Base-by-base conservation (phyloP, 2,113 vertebrate genomes). In the Otus sunia region DNA sequence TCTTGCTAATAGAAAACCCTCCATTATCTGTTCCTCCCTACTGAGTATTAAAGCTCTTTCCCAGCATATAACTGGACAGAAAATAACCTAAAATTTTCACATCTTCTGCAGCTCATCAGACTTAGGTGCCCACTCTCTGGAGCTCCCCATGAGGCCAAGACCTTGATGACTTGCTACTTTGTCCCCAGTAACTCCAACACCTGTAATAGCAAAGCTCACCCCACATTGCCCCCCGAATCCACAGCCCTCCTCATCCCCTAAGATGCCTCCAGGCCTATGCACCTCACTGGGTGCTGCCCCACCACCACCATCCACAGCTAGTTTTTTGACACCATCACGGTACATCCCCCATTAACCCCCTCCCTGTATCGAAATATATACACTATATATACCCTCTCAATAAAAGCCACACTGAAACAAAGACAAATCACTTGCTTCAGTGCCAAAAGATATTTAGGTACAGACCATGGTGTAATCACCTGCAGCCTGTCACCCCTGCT, bases 251-350 rank as follows among this genome's bases (percentile, higher is more conserved):
- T 39, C 4, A 2, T 26, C 15, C 36, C 23, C 1, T 0, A 21
- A n/a, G 23, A 19, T 52, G 50, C n/a, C 78, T 82, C 30, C 59
- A 87, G 53, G 64, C 45, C 58, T n/a, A 10, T n/a, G 53, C 6
- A 32, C 27, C 52, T 89, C 66, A 11, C 12, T 37, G 32, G 36
- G 10, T 0, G 0, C 25, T 0, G 0, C 25, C 26, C 53, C 21
- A 12, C 36, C 76, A 32, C 45, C 50, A 56, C 52, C 52, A 43
- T 2, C 30, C 37, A 36, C 12, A 11, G 52, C 7, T 0, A 0
- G 0, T 15, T 47, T 76, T 60, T 34, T 90, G 63, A 32, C 39
- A 26, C 30, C 15, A 9, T 67, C 13, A 8, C 52, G 53, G 56
- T 27, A 59, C 37, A n/a, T 90, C 21, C 11, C 13, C 7, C 1